A percentile compares a stretch with the other conserved stretches of the same genome.
These are phyloP conservation scores for Drosophila elegans DNA, from an alignment of 1,140 invertebrate genomes.

Conservation along the genomic window DNA sequence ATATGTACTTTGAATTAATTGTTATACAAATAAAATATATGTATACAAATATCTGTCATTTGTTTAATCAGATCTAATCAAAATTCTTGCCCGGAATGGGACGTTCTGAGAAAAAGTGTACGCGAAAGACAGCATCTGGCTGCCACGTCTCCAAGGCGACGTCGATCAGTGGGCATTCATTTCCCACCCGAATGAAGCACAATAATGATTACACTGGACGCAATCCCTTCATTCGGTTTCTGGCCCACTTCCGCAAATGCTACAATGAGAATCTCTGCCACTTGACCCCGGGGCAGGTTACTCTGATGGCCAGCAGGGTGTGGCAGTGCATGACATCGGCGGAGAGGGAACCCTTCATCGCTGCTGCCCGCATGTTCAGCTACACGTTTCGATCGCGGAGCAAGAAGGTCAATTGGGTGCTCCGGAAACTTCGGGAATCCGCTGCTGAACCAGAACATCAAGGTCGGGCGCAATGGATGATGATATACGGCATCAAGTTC, in stretches of 20 bases:
- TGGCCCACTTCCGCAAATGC: constrained; percentile 25
- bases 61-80: not conserved
- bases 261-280: not conserved
- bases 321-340: constrained; percentile 28
- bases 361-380: not conserved
- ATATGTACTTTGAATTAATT: constrained; percentile 56
- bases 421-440: constrained; percentile 3
- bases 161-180: not conserved
- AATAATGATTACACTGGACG: not conserved
- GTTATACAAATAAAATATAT: constrained; percentile 41
- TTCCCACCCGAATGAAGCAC: too few relatives aligned
- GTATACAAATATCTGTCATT: not conserved
- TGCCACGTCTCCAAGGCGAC: not conserved
- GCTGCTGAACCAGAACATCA: not conserved
- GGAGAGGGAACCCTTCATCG: constrained; percentile 15
- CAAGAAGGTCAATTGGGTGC: constrained; percentile 15
- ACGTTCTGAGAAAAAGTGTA: not conserved
- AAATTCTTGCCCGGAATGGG: constrained; percentile 16
- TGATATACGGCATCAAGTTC: constrained; percentile 6
- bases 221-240: constrained; percentile 46
- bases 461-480: not conserved
- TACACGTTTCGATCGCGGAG: constrained; percentile 27
- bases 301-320: constrained; percentile 11
- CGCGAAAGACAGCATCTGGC: not conserved
- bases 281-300: constrained; percentile 7